Conservation (phyloP, 1,140 invertebrate genomes). For the Pachyrhynchus sulphureomaculatus region DNA sequence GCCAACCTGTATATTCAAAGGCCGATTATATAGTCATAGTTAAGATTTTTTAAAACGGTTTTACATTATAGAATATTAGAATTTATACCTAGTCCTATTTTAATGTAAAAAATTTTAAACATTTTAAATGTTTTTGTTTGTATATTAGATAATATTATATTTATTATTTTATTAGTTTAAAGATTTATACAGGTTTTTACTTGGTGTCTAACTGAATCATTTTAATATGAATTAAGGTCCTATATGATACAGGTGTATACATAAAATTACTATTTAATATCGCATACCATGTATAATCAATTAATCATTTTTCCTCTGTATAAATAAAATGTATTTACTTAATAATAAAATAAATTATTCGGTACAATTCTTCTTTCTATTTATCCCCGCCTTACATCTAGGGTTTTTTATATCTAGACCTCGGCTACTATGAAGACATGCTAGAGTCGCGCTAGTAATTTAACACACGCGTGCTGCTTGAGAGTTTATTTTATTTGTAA, state of each 20-base stretch:
- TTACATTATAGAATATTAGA: slow-evolving; percentile 16
- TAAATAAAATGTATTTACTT: slow-evolving; percentile 33
- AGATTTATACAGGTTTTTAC: background rate
- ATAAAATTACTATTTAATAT: slow-evolving; percentile 22
- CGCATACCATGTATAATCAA: slow-evolving; percentile 25
- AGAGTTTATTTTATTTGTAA: too few relatives aligned
- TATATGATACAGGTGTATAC: slow-evolving; percentile 30
- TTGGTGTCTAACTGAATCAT: slow-evolving; percentile 17
- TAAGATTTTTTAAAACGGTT: background rate
- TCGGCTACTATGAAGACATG: background rate
- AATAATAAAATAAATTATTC: slow-evolving; percentile 29
- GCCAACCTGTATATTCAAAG: too few relatives aligned
- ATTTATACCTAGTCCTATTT: slow-evolving; percentile 24
- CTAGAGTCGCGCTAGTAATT: too few relatives aligned
- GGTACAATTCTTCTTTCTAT: background rate
- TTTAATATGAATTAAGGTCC: slow-evolving; percentile 16
- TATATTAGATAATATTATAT: slow-evolving; percentile 2
- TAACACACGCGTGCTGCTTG: too few relatives aligned
- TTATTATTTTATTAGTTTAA: slow-evolving; percentile 2
- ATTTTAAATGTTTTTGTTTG: slow-evolving; percentile 20
- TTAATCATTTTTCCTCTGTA: slow-evolving; percentile 27
- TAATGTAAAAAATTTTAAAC: slow-evolving; percentile 14
- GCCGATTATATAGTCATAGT: too few relatives aligned
- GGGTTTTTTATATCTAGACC: background rate
- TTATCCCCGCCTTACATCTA: background rate